phyloP scores from a whole-genome alignment of 1,140 invertebrate genomes.

The Lasioglossum albipes region DNA sequence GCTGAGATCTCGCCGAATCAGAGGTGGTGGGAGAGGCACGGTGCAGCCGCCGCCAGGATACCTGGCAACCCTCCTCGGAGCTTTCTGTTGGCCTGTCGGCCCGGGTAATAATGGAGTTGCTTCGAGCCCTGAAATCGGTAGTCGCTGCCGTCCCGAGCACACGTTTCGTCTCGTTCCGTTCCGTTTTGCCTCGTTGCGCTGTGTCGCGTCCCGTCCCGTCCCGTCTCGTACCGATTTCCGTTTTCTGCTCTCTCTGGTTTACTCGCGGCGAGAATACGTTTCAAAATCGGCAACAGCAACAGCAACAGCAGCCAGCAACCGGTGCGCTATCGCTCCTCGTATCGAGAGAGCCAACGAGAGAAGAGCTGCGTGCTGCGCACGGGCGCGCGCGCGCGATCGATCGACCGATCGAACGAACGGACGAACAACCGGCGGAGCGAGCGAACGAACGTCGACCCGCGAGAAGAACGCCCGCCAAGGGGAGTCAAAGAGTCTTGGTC shows the following conservation, averaged over 20 bases:
- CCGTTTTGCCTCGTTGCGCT: not conserved
- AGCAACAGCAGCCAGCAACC: not conserved
- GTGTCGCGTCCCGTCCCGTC: not conserved
- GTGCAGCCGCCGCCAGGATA: conserved; percentile 35
- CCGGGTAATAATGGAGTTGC: conserved; percentile 13
- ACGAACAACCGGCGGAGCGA: conserved; percentile 13
- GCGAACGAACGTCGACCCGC: conserved; percentile 44
- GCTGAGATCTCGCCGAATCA: conserved; percentile 52
- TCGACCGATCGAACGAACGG: conserved; percentile 16
- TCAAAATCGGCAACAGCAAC: too few relatives aligned
- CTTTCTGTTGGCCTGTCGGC: not conserved
- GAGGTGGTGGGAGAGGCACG: conserved; percentile 63
- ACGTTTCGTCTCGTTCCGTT: not conserved
- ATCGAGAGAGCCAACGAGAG: not conserved
- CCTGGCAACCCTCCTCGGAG: conserved; percentile 48
- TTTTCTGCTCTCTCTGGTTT: not conserved
- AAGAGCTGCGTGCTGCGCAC: conserved; percentile 19
- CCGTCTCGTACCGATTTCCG: too few relatives aligned
- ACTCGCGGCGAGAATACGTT: not conserved
- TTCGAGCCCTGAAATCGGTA: not conserved
- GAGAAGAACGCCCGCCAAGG: conserved; percentile 38
- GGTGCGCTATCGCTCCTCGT: conserved; percentile 7
- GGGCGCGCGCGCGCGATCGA: conserved; percentile 29
- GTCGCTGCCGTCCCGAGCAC: conserved; percentile 5
- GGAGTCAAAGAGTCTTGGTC: conserved; percentile 40